A percentile compares a stretch with the other conserved stretches of the same genome.
phyloP scores from a whole-genome alignment of 2,888 invertebrate species.

The Tridacna gigas region DNA sequence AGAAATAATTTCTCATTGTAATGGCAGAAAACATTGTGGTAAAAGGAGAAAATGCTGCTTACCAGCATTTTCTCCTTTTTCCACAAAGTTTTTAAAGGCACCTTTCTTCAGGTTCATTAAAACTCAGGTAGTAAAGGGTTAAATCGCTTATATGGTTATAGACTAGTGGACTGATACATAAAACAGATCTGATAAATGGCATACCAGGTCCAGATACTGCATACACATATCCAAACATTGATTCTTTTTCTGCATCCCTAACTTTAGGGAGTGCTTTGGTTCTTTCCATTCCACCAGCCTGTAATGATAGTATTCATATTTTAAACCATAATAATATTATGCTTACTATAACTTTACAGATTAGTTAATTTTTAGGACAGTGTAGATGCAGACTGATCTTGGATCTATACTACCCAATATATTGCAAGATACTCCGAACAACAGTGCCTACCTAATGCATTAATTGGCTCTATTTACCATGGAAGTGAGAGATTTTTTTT shows the following conservation, averaged over 20 bases:
- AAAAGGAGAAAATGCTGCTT: too few relatives aligned
- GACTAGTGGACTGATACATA: background rate
- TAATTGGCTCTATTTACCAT: too few relatives aligned
- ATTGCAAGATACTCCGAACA: too few relatives aligned
- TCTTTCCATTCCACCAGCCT: conserved; percentile 77
- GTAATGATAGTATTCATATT: conserved; percentile 22
- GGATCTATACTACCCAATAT: background rate
- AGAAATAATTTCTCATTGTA: too few relatives aligned
- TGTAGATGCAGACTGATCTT: background rate
- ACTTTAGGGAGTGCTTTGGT: conserved; percentile 77
- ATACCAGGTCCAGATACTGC: conserved; percentile 99
- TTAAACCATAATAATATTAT: background rate
- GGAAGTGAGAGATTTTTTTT: too few relatives aligned
- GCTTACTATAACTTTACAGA: background rate
- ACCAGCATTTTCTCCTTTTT: too few relatives aligned
- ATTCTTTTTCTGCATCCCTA: conserved; percentile 93
- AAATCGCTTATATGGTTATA: background rate
- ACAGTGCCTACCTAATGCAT: too few relatives aligned
- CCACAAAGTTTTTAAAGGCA: too few relatives aligned
- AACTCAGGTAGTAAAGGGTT: too few relatives aligned
- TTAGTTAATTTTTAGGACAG: background rate
- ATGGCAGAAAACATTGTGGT: too few relatives aligned
- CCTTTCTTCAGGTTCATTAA: too few relatives aligned
- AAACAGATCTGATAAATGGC: background rate
- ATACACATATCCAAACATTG: conserved; percentile 96